Evolutionary conservation across 2,113 vertebrate genomes (phyloP), one percentile per base, ranked within the genome.

Genomic region (Pelecanus crispus): DNA sequence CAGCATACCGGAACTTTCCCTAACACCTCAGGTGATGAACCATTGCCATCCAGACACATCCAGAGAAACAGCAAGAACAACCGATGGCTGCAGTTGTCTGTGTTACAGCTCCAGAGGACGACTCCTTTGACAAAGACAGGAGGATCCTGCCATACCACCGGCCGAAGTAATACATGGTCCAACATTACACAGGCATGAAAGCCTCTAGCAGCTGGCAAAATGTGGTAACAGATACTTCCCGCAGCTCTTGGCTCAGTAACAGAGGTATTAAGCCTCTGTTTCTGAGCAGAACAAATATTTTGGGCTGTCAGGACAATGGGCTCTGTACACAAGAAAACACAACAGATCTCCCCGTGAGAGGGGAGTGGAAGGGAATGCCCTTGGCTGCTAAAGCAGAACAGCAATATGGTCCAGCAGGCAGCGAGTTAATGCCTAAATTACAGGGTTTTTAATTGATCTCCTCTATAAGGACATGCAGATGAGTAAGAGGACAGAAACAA

Each of bases 171-270:
- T 3, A 40, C 52, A 2, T 0, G 40, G 18, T 50, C 62, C 77
- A 71, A 28, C 12, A 10, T n/a, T 18, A 15, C 1, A 9, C 45
- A n/a, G 24, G 78, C 31, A 42, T 0, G 34, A 34, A 84, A 31
- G 72, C 56, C 40, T 31, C 44, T 2, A 62, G 26, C 52, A 71
- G 36, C 72, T 61, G 73, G 45, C 56, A 80, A 13, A 10, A 4
- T 2, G 3, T 0, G 3, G 67, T 36, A 77, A 36, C 61, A 44
- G 42, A 24, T 0, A 1, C 40, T 67, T 72, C 86, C 63, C 13
- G 5, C 59, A 63, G 68, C 42, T 62, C 67, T 58, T 78, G 55
- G 59, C 7, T 47, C n/a, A 28, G 12, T 26, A 62, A 62, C 25
- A 62, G 36, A 38, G 17, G 34, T 17, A 26, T 17, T 38, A 62